Evolutionary conservation across 2,888 invertebrate genomes (phyloP).

Genomic region (Melanargia galathea): DNA sequence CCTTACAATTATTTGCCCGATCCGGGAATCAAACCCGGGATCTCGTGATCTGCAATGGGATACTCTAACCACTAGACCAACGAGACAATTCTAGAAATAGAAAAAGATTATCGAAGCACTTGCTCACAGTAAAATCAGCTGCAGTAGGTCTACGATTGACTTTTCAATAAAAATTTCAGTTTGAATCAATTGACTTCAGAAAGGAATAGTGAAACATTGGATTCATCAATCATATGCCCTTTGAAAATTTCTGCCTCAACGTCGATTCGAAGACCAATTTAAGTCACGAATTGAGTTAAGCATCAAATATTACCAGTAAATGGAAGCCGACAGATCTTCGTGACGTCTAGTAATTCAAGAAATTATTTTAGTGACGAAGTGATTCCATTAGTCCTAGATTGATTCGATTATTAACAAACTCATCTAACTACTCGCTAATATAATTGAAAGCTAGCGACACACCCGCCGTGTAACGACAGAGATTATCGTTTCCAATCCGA

Average conservation of each 20-base stretch:
- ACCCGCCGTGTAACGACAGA: slow-evolving; percentile 1
- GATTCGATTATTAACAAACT: slow-evolving; percentile 13
- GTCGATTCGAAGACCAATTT: neutral
- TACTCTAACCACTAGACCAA: too few relatives aligned
- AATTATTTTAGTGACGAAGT: slow-evolving; percentile 3
- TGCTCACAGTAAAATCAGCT: too few relatives aligned
- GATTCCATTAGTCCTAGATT: neutral
- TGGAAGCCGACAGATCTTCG: neutral
- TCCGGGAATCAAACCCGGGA: too few relatives aligned
- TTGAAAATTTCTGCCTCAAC: neutral
- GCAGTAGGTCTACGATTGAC: too few relatives aligned
- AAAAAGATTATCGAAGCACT: too few relatives aligned
- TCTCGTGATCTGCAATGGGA: too few relatives aligned
- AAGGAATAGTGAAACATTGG: too few relatives aligned
- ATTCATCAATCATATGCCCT: too few relatives aligned
- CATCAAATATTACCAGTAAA: neutral
- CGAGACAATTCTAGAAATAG: too few relatives aligned
- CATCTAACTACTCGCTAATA: neutral
- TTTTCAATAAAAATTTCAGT: too few relatives aligned
- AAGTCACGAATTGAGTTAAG: neutral
- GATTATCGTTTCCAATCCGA: slow-evolving; percentile 13
- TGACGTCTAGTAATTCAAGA: slow-evolving; percentile 3
- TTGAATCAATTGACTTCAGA: too few relatives aligned
- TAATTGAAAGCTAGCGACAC: slow-evolving; percentile 6
- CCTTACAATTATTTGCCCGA: too few relatives aligned